Base-by-base conservation (phyloP, 2,113 vertebrate genomes). In the Anseranas semipalmata region DNA sequence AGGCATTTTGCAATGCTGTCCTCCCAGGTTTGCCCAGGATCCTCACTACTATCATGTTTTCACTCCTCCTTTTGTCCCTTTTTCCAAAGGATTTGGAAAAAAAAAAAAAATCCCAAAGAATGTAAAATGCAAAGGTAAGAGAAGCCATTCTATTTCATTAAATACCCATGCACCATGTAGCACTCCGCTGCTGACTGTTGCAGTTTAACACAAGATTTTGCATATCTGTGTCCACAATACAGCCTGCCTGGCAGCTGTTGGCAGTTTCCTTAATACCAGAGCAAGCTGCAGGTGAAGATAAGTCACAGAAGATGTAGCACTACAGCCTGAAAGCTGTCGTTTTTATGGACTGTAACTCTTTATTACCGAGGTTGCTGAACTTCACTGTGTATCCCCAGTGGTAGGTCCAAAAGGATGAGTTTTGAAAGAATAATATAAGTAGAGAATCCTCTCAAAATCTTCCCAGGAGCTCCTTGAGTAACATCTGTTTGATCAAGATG, bases 111-210 rank as follows among this genome's bases (percentile, higher is more conserved):
- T 15, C 39, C 2, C 4, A 43, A 93, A 91, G 0, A 78, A 45
- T 63, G 62, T 77, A n/a, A 76, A 89, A 75, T n/a, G 18, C 37
- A 30, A 66, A 84, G 39, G 10, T 65, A 41, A 50, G 28, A 85
- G 10, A 67, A 89, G 20, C 10, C 75, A 63, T 33, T 43, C 33
- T 3, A 3, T 67, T 63, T 82, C 7, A 17, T 59, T 87, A 75
- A 67, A 72, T 21, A 8, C 3, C 19, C 0, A 0, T 37, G n/a
- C 24, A 37, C 65, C 10, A 3, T 30, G 32, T 80, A 89, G 25
- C 76, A 50, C 52, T 67, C 19, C 73, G 53, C 25, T 85, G 56
- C 10, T 68, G 37, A 46, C 73, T 30, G 15, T 41, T 82, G 43
- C 7, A n/a, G 19, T 72, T 65, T 48, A 68, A 65, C 22, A 68